A percentile compares a stretch with the other conserved stretches of the same genome.
phyloP scores from a whole-genome alignment of 2,888 invertebrate species.

The Hetaerina titia region DNA sequence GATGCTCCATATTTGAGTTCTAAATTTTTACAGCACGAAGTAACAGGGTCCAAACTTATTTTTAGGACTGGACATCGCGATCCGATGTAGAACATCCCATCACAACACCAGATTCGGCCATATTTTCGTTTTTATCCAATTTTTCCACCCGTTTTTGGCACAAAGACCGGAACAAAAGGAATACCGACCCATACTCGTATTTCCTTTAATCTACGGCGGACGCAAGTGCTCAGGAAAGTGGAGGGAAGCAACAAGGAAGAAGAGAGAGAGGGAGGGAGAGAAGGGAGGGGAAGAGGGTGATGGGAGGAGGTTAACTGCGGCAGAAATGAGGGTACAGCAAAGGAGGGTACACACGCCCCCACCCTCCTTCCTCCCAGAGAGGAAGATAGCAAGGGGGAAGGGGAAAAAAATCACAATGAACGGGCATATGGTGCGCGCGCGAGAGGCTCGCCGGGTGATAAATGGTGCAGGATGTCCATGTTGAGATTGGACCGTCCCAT shows the following conservation, averaged over 20 bases:
- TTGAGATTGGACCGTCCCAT: constrained; percentile 62
- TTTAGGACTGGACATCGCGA: background rate
- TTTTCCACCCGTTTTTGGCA: background rate
- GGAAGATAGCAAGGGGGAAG: background rate
- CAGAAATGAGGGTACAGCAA: constrained; percentile 4
- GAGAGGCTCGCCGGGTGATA: constrained; percentile 40
- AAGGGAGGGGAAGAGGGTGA: background rate
- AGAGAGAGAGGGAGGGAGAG: background rate
- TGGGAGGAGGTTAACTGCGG: background rate
- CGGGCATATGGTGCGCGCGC: constrained; percentile 14
- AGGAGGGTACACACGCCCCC: background rate
- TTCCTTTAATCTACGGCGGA: background rate
- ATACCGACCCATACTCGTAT: background rate
- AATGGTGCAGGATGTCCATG: constrained; percentile 66
- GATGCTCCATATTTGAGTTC: too few relatives aligned
- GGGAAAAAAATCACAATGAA: constrained; percentile 31
- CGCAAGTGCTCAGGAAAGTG: background rate
- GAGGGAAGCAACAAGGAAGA: background rate
- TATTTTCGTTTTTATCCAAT: background rate
- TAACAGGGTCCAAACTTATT: too few relatives aligned
- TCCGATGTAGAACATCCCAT: background rate
- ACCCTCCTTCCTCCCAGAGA: background rate
- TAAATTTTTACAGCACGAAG: too few relatives aligned
- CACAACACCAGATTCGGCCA: background rate
- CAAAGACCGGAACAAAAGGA: background rate